These are phyloP conservation scores for Eurystomus gularis DNA, from an alignment of 2,113 vertebrate genomes.

Conservation along the genomic window DNA sequence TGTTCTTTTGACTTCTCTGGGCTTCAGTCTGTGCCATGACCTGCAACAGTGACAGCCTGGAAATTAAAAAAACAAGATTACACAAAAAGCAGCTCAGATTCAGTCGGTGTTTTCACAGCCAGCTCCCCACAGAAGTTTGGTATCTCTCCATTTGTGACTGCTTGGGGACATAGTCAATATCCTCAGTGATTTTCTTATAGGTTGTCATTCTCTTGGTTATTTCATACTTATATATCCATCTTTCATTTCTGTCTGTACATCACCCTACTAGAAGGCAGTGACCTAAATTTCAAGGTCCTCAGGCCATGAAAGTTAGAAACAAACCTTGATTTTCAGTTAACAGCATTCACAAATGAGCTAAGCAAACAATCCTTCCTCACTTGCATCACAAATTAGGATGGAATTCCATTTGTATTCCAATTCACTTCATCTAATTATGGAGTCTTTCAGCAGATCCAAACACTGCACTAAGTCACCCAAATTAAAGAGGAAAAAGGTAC, in stretches of 20 bases:
- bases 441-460: background rate
- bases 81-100: background rate
- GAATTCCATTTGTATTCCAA: background rate
- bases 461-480: background rate
- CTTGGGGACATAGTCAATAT: background rate
- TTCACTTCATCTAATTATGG: background rate
- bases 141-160: background rate
- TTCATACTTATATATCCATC: background rate
- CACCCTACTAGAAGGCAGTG: background rate
- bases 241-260: background rate
- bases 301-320: background rate
- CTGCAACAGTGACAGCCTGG: background rate
- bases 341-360: background rate
- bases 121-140: background rate
- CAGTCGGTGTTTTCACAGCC: background rate
- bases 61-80: background rate
- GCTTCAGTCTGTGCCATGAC: background rate
- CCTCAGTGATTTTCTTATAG: background rate
- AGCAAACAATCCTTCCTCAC: background rate
- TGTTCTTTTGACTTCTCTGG: background rate
- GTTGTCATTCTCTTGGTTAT: background rate
- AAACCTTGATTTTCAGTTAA: background rate
- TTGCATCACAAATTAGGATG: background rate
- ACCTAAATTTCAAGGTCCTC: background rate
- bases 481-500: background rate